A percentile compares a stretch with the other conserved stretches of the same genome.
These are phyloP conservation scores for Coreius guichenoti DNA, from an alignment of 2,797 vertebrate genomes.

Conservation along the genomic window DNA sequence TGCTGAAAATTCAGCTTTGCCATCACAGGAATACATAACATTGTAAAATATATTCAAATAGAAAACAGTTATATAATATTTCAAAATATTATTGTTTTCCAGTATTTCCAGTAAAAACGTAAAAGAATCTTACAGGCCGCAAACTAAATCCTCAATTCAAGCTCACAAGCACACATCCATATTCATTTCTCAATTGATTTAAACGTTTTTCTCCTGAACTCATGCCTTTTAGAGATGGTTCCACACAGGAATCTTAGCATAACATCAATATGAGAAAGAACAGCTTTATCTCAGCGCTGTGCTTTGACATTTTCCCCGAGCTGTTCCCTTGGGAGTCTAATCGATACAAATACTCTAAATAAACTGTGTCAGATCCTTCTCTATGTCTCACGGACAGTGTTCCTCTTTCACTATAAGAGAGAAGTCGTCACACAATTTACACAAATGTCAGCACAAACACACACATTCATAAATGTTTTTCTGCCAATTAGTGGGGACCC, in stretches of 20 bases:
- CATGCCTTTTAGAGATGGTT: neutral
- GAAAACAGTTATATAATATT: neutral
- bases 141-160: neutral
- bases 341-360: conserved; percentile 39
- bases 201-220: neutral
- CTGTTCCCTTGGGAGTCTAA: conserved; percentile 20
- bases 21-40: neutral
- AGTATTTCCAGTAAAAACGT: neutral
- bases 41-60: neutral
- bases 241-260: neutral
- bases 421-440: neutral
- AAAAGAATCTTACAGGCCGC: neutral
- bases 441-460: neutral
- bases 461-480: neutral
- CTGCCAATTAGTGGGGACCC: neutral
- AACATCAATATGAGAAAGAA: neutral
- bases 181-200: neutral
- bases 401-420: neutral
- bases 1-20: too few relatives aligned
- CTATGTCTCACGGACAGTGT: neutral
- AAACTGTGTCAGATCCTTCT: conserved; percentile 11
- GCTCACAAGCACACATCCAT: conserved; percentile 1
- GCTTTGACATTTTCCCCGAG: conserved; percentile 25
- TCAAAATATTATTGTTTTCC: neutral
- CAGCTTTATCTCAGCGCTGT: conserved; percentile 16